A percentile compares a stretch with the other conserved stretches of the same genome.
Conservation (phyloP, 1,140 invertebrate genomes). For the Pachypeltis micranthus region DNA sequence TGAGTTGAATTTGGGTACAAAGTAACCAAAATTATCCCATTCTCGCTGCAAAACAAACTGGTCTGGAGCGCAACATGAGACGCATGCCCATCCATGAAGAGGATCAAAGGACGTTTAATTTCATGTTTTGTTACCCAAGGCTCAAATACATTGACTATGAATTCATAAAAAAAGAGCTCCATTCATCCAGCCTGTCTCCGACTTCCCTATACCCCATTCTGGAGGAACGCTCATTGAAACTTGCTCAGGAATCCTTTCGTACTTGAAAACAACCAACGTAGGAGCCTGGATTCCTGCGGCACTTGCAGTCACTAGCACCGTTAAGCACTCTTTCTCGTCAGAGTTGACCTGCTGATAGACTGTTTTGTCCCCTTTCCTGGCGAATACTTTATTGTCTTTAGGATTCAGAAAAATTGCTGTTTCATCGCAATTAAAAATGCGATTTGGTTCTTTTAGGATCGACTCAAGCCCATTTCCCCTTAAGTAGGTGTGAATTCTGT, state of each 20-base stretch:
- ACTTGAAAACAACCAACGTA: conserved; percentile 18
- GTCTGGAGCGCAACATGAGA: conserved; percentile 33
- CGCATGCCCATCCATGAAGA: conserved; percentile 36
- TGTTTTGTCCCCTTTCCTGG: conserved; percentile 14
- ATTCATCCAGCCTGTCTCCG: conserved; percentile 28
- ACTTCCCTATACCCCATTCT: conserved; percentile 33
- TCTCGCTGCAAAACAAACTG: conserved; percentile 33
- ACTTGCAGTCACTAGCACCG: conserved; percentile 15
- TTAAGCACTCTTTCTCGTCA: conserved; percentile 21
- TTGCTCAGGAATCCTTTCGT: conserved; percentile 28
- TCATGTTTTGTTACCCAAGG: conserved; percentile 22
- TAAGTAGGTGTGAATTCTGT: conserved; percentile 27
- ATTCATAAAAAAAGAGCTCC: conserved; percentile 20
- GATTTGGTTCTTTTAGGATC: conserved; percentile 22
- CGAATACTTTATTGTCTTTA: conserved; percentile 15
- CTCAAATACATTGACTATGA: conserved; percentile 22
- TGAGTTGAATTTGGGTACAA: conserved; percentile 36
- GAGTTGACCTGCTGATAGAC: conserved; percentile 13
- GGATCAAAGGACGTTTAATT: conserved; percentile 28
- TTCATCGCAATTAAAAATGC: conserved; percentile 24
- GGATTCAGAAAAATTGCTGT: conserved; percentile 9
- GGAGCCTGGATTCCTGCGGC: conserved; percentile 15
- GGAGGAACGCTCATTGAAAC: conserved; percentile 28
- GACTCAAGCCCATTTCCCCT: conserved; percentile 12
- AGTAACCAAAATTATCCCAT: conserved; percentile 34